Evolutionary conservation across 1,140 invertebrate species (phyloP).

Genomic region (Cyclargus thomasi): DNA sequence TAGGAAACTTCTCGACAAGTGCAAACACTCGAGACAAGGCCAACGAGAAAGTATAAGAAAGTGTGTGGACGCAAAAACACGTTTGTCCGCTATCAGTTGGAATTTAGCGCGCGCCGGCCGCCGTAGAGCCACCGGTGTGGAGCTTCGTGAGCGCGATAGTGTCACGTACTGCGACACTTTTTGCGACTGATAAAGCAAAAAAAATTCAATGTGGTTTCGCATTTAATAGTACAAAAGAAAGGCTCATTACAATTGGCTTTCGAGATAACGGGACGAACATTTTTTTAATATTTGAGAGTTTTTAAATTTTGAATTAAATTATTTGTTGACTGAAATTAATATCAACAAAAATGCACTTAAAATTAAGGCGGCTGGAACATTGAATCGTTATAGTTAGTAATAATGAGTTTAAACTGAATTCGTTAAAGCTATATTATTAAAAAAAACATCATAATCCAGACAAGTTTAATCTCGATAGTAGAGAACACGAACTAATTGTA

Average conservation of each 20-base stretch:
- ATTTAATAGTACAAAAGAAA: no score
- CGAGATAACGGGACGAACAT: no score
- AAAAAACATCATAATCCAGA: not conserved
- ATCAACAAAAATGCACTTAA: no score
- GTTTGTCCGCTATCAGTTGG: slow-evolving; percentile 18
- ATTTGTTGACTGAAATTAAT: no score
- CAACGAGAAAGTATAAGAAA: slow-evolving; percentile 19
- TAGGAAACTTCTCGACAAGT: slow-evolving; percentile 8
- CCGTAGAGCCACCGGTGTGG: no score
- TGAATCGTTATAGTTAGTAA: no score
- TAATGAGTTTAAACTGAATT: not conserved
- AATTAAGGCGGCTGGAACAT: no score
- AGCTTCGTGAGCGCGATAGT: slow-evolving; percentile 6
- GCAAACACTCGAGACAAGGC: slow-evolving; percentile 13
- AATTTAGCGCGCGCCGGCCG: slow-evolving; percentile 18
- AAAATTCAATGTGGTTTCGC: not conserved
- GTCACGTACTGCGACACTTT: not conserved
- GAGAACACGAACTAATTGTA: not conserved
- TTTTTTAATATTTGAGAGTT: no score
- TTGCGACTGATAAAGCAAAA: not conserved
- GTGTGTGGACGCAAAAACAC: slow-evolving; percentile 22
- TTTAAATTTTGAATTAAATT: no score
- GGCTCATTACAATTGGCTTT: no score
- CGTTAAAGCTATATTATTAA: not conserved
- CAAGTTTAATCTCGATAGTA: not conserved